Percentiles rank a stretch among this genome's conserved stretches.
phyloP scores from a whole-genome alignment of 2,888 invertebrate genomes.

The Folsomia manolachei region DNA sequence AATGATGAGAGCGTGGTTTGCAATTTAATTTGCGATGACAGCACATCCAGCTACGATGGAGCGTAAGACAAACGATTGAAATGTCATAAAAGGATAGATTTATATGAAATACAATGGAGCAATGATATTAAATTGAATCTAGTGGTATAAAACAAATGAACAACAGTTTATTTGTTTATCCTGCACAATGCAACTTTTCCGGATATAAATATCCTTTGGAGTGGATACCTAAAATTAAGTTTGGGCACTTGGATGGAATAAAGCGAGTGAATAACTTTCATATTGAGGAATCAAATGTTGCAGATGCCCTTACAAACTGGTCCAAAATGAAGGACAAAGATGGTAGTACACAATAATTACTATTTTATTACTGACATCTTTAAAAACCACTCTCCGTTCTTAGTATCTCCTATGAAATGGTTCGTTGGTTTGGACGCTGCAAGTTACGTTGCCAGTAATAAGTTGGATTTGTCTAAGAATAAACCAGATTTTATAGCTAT shows the following conservation, averaged over 20 bases:
- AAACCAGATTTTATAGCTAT: constrained; percentile 86
- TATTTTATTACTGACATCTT: neutral
- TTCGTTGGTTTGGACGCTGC: constrained; percentile 85
- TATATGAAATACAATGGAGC: too few relatives aligned
- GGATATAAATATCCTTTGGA: constrained; percentile 82
- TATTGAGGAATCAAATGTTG: too few relatives aligned
- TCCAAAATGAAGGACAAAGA: too few relatives aligned
- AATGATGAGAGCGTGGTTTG: neutral
- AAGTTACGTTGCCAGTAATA: constrained; percentile 71
- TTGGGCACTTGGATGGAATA: constrained; percentile 56
- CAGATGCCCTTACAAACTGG: too few relatives aligned
- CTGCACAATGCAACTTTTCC: constrained; percentile 93
- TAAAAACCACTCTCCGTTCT: too few relatives aligned
- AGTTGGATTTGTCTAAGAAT: constrained; percentile 67
- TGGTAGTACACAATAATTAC: neutral
- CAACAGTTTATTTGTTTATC: constrained; percentile 81
- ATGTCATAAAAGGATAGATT: too few relatives aligned
- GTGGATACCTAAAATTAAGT: constrained; percentile 65
- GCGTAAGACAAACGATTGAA: too few relatives aligned
- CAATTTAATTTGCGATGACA: neutral
- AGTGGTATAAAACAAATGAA: too few relatives aligned
- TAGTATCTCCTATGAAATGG: too few relatives aligned
- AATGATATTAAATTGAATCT: too few relatives aligned
- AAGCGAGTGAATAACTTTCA: constrained; percentile 35
- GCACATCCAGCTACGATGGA: too few relatives aligned